These are phyloP conservation scores for Lottia scabra DNA, from an alignment of 2,888 invertebrate species.

Conservation along the genomic window DNA sequence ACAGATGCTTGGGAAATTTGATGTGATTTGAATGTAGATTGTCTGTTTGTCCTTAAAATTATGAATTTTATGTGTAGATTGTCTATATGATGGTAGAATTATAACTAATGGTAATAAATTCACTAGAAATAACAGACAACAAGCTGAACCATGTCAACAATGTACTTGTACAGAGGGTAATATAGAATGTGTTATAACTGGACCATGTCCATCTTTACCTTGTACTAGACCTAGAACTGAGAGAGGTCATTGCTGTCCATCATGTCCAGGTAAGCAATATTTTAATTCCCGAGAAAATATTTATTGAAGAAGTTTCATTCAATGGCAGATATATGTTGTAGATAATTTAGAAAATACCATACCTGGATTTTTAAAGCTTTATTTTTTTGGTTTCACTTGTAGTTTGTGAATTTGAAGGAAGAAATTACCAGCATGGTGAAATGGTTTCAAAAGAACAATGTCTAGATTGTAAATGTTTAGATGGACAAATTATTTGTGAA, in stretches of 20 bases:
- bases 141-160: slow-evolving; percentile 53
- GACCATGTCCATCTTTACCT: slow-evolving; percentile 47
- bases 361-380: no score
- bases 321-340: no score
- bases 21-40: no score
- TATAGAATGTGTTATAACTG: slow-evolving; percentile 47
- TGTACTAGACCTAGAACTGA: slow-evolving; percentile 50
- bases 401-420: slow-evolving; percentile 52
- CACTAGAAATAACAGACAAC: slow-evolving; percentile 22
- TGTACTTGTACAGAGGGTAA: slow-evolving; percentile 58
- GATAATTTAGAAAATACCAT: no score
- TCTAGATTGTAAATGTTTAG: slow-evolving; percentile 48
- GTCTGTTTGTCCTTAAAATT: not conserved
- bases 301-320: no score
- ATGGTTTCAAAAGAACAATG: slow-evolving; percentile 47
- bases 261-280: slow-evolving; percentile 51
- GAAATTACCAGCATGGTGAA: slow-evolving; percentile 47
- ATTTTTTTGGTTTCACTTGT: no score
- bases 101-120: slow-evolving; percentile 48
- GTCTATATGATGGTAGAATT: slow-evolving; percentile 51
- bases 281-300: no score
- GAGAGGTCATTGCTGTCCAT: slow-evolving; percentile 57
- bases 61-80: slow-evolving; percentile 44
- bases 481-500: slow-evolving; percentile 49
- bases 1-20: no score